These are phyloP conservation scores for Zapornia atra DNA, from an alignment of 2,113 vertebrate genomes.

Conservation along the genomic window DNA sequence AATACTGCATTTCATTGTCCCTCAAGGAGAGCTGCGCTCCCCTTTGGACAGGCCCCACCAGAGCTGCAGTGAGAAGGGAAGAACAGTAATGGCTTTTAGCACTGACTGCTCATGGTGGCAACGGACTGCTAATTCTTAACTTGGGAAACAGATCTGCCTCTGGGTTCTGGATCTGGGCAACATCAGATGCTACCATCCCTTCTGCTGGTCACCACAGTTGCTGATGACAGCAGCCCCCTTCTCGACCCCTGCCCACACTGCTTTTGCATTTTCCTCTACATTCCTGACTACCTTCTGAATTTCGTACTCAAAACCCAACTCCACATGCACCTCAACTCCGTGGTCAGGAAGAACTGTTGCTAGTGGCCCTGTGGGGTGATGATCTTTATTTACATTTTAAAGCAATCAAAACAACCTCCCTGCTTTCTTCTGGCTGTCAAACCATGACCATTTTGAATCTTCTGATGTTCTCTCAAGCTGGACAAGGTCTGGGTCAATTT, in stretches of 20 bases:
- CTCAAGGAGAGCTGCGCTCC: not conserved
- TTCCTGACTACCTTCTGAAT: not conserved
- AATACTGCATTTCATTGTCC: rapidly evolving
- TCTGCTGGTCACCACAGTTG: rapidly evolving
- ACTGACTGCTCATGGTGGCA: not conserved
- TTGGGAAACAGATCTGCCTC: not conserved
- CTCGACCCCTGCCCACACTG: not conserved
- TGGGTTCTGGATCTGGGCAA: not conserved
- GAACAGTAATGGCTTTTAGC: not conserved
- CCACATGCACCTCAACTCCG: not conserved
- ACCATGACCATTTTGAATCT: not conserved
- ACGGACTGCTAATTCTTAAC: not conserved
- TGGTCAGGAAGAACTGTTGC: not conserved
- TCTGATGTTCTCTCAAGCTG: too few species aligned
- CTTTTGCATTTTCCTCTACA: not conserved
- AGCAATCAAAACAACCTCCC: not conserved
- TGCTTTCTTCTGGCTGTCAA: not conserved
- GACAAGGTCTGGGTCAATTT: not conserved
- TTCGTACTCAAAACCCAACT: not conserved
- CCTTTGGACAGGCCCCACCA: not conserved
- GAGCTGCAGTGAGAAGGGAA: not conserved
- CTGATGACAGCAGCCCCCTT: not conserved
- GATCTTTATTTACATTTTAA: not conserved
- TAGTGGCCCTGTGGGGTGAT: not conserved
- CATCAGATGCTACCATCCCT: not conserved